Evolutionary conservation across 1,140 invertebrate genomes (phyloP).

Genomic region (Halictus rubicundus): DNA sequence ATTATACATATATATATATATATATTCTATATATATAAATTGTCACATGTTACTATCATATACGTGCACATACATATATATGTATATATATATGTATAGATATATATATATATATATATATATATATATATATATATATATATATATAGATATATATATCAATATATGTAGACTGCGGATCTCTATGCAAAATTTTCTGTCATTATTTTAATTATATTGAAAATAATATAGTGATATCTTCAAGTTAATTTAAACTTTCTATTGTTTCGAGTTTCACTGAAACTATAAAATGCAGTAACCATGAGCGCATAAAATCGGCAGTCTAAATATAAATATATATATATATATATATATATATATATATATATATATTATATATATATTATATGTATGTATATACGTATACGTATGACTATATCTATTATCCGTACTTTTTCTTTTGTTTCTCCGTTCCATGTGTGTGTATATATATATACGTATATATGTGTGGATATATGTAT

Average conservation of each 20-base stretch:
- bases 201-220: too few relatives aligned
- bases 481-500: too few relatives aligned
- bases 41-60: slow-evolving; percentile 52
- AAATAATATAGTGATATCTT: too few relatives aligned
- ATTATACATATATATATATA: slow-evolving; percentile 57
- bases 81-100: slow-evolving; percentile 57
- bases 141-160: slow-evolving; percentile 62
- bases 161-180: slow-evolving; percentile 20
- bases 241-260: too few relatives aligned
- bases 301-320: too few relatives aligned
- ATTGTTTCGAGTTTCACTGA: too few relatives aligned
- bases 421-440: slow-evolving; percentile 41
- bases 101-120: slow-evolving; percentile 60
- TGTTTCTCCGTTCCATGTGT: background rate
- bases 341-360: too few relatives aligned
- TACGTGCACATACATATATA: slow-evolving; percentile 53
- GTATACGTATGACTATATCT: slow-evolving; percentile 33
- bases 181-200: too few relatives aligned
- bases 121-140: slow-evolving; percentile 58
- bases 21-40: slow-evolving; percentile 64
- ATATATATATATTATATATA: too few relatives aligned
- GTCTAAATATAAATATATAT: too few relatives aligned
- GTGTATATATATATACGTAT: background rate
- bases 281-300: too few relatives aligned
- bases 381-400: too few relatives aligned